Conservation (phyloP, 2,888 invertebrate genomes). For the Acrobasis consociella region DNA sequence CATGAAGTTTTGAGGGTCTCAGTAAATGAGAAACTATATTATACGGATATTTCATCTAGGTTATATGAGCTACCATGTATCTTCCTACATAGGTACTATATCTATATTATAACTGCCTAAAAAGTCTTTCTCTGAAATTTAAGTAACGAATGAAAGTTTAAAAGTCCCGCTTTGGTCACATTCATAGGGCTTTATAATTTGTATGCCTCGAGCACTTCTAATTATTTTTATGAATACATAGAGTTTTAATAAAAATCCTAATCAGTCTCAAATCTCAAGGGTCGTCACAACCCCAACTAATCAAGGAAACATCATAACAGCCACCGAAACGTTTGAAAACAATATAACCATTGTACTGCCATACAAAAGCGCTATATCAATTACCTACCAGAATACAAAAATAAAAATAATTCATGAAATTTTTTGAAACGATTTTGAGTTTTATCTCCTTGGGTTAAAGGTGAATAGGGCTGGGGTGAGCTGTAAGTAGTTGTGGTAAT, state of each 20-base stretch:
- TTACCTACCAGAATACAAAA: conserved; percentile 47
- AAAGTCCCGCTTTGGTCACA: not conserved
- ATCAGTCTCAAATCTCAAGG: conserved; percentile 53
- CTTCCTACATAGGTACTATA: no score
- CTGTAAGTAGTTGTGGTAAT: conserved; percentile 36
- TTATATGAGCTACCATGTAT: no score
- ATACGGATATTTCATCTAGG: no score
- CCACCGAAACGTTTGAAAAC: conserved; percentile 58
- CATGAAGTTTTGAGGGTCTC: no score
- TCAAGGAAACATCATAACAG: conserved; percentile 56
- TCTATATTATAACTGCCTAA: no score
- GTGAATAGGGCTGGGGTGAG: conserved; percentile 24
- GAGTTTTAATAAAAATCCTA: conserved; percentile 41
- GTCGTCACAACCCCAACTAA: conserved; percentile 47
- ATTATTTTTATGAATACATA: not conserved
- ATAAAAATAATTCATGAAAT: conserved; percentile 15
- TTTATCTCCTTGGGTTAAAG: conserved; percentile 30
- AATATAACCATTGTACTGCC: conserved; percentile 61
- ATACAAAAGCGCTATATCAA: conserved; percentile 68
- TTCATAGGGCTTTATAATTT: not conserved
- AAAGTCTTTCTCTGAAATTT: no score
- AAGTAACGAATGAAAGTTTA: not conserved
- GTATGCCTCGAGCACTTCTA: not conserved
- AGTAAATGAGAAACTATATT: no score
- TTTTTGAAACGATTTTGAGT: conserved; percentile 28